These are phyloP conservation scores for Drosophila maculinotata DNA, from an alignment of 2,888 invertebrate species.

Conservation along the genomic window DNA sequence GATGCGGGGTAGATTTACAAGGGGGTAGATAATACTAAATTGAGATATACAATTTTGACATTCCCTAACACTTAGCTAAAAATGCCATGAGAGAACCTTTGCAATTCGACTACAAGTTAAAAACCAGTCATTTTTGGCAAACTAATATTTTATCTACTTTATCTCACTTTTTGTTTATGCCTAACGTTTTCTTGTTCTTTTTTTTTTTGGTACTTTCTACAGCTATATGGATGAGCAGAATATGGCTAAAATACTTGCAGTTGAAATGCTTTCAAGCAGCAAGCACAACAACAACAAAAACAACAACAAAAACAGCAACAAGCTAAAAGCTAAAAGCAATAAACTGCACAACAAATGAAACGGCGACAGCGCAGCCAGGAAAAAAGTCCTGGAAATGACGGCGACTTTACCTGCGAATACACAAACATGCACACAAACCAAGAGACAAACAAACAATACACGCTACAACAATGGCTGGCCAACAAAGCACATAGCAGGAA, in stretches of 20 bases:
- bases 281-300: slow-evolving; percentile 17
- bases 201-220: slow-evolving; percentile 9
- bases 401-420: slow-evolving; percentile 52
- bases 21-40: too few species aligned
- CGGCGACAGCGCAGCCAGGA: slow-evolving; percentile 36
- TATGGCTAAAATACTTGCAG: slow-evolving; percentile 75
- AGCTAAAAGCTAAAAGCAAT: slow-evolving; percentile 61
- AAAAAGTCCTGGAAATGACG: slow-evolving; percentile 70
- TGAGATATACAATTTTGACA: neutral
- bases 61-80: neutral
- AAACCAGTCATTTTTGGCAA: too few species aligned
- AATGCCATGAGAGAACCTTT: neutral
- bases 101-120: too few species aligned
- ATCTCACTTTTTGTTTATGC: neutral
- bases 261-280: slow-evolving; percentile 47
- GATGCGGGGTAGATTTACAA: too few species aligned
- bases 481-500: slow-evolving; percentile 64
- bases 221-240: slow-evolving; percentile 70
- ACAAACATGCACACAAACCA: slow-evolving; percentile 21
- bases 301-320: slow-evolving; percentile 18
- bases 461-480: slow-evolving; percentile 50
- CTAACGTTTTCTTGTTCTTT: slow-evolving; percentile 14
- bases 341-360: slow-evolving; percentile 69
- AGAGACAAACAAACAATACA: slow-evolving; percentile 52
- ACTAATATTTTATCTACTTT: slow-evolving; percentile 8